A percentile compares a stretch with the other conserved stretches of the same genome.
Evolutionary conservation across 1,140 invertebrate genomes (phyloP).

Genomic region (Papilio xuthus): DNA sequence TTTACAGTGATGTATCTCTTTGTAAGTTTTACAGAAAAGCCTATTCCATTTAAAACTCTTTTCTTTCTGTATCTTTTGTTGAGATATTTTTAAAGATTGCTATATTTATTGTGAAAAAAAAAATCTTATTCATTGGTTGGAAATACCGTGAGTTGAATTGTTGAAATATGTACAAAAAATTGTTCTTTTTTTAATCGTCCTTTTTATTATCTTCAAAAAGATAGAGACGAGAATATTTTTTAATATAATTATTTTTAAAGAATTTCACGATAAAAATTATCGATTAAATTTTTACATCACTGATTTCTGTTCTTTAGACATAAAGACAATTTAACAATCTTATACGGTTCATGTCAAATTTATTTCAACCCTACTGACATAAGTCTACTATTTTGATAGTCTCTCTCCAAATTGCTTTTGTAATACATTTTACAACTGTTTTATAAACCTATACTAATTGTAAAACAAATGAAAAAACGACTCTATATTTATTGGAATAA

Average conservation of each 20-base stretch:
- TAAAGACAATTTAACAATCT: neutral
- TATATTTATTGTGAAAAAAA: neutral
- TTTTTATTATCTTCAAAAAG: neutral
- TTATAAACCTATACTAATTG: neutral
- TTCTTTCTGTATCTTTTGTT: neutral
- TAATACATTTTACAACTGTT: too few relatives aligned
- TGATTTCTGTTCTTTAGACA: neutral
- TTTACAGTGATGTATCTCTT: neutral
- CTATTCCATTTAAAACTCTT: neutral
- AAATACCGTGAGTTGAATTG: too few relatives aligned
- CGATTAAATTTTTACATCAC: neutral
- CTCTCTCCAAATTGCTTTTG: neutral
- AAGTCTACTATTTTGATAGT: neutral
- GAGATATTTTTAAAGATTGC: neutral
- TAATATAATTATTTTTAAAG: too few relatives aligned
- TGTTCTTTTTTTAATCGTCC: neutral
- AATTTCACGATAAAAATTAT: neutral
- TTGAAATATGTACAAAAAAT: neutral
- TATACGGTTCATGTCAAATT: neutral
- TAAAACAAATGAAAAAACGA: neutral
- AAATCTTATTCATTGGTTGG: too few relatives aligned
- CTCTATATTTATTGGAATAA: neutral
- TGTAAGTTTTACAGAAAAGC: neutral
- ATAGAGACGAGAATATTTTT: neutral
- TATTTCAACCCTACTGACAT: neutral